Base-by-base conservation (phyloP, 2,888 invertebrate species). In the Hybos culiciformis region DNA sequence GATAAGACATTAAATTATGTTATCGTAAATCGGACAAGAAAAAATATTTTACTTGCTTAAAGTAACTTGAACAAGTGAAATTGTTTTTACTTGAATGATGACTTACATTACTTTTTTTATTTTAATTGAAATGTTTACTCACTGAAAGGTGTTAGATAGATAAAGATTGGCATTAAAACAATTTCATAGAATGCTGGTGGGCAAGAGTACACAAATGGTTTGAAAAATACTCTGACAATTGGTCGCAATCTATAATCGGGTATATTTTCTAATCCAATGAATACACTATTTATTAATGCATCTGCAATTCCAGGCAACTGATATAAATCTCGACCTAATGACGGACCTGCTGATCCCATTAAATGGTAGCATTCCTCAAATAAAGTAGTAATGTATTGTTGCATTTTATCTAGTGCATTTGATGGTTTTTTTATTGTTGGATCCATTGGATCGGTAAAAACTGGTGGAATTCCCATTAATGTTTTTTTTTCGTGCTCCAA, bases 241-340 rank as follows among this genome's bases (percentile, higher is more conserved):
- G 83, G 81, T 43, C 88, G 74, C 56, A 92, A 68, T 66, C 88
- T 77, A 67, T 85, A 83, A 65, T 92, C 91, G 31, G 92, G 90
- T 59, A 92, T 75, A 48, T 70, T 70, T 67, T 79, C 67, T 45
- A 72, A 60, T 46, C 57, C 57, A 24, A 58, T 56, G 47, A 66
- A 66, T 12, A 58, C 52, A 43, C 85, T 80, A 50, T 75, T 77
- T 3, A 79, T 70, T 39, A 93, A 70, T 41, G 81, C 83, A 48
- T 75, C 72, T 29, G 84, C 78, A 41, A 93, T 73, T 39, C 81
- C 81, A 7, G 83, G 74, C 48, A 82, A 70, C 48, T 77, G 77
- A 68, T 87, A 93, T 55, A 93, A 76, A 68, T 91, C 88, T 53
- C 85, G 75, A 0, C 88, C 87, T n/a, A 93, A 70, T 6, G 83